Base-by-base conservation (phyloP, 1,140 invertebrate species). In the Nasonia giraulti region DNA sequence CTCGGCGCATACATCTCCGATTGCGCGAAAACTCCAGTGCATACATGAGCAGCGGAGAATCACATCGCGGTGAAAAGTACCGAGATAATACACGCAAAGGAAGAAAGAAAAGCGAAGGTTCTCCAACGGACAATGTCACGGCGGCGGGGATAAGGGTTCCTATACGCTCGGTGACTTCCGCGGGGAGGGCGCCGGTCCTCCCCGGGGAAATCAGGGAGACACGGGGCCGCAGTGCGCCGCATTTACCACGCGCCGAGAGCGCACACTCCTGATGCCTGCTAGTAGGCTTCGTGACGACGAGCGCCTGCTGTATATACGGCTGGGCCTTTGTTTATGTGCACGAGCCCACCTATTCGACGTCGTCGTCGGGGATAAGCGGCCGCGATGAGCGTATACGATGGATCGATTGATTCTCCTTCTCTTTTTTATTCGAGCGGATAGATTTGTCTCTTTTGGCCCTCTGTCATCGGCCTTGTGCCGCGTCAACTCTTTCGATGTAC, bases 171-270 rank as follows among this genome's bases (percentile, higher is more conserved):
- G 55, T 3, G 68, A 62, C 69, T 73, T 75, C 50, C 31, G 17
- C 73, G 73, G 12, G 31, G 31, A 27, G 40, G 66, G 77, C 40
- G 31, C 1, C 27, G 27, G 31, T 78, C 87, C 88, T 90, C 91
- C 90, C 92, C 74, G 50, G 91, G 92, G 91, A 93, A 93, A 92
- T 93, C 91, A 93, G 88, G 37, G 90, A 93, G 90, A 92, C 91
- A 91, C 88, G 82, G 87, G 88, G 88, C 88, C 17, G 78, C 79
- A 80, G 8, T 17, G 62, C 55, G 47, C 33, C 73, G 68, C 77
- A 83, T 31, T 75, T 80, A 80, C 80, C 68, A 87, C 80, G 71
- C 71, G 55, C 44, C 77, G 55, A n/a, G 12, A 20, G 50, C n/a
- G 40, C 44, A 80, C 37, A n/a, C 10, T 69, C 44, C 66, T 80